phyloP scores from a whole-genome alignment of 2,797 vertebrate species.

The Darevskia nairensis region DNA sequence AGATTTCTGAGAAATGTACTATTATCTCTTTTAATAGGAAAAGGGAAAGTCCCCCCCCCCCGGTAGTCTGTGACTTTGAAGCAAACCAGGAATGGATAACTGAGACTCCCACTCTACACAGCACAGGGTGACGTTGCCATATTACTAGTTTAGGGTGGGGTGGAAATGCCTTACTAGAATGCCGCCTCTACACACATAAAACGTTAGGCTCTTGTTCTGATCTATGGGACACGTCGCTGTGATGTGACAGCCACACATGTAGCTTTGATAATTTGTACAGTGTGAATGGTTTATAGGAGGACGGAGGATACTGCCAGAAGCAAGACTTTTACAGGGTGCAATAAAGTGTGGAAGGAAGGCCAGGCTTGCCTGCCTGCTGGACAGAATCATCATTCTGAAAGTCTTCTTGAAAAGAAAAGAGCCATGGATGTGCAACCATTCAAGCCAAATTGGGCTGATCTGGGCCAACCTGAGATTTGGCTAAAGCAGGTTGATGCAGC shows the following conservation, averaged over 20 bases:
- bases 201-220: not conserved
- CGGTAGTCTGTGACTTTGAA: not conserved
- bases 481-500: too few species aligned
- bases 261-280: not conserved
- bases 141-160: not conserved
- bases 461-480: too few species aligned
- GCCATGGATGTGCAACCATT: not conserved
- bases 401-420: not conserved
- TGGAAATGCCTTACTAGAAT: not conserved
- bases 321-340: conserved; percentile 12
- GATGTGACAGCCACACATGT: conserved; percentile 4
- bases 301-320: conserved; percentile 18
- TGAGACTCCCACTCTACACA: not conserved
- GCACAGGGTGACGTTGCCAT: not conserved
- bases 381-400: conserved; percentile 5
- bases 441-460: too few species aligned
- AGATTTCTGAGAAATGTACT: conserved; percentile 15
- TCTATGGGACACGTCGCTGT: not conserved
- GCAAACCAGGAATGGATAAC: conserved; percentile 14
- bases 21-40: conserved; percentile 15
- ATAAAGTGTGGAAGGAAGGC: not conserved
- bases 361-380: not conserved
- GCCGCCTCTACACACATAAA: conserved; percentile 2
- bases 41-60: not conserved
- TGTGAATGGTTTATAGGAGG: conserved; percentile 1